These are phyloP conservation scores for Centropyge bicolor DNA, from an alignment of 2,797 vertebrate species.

Conservation along the genomic window DNA sequence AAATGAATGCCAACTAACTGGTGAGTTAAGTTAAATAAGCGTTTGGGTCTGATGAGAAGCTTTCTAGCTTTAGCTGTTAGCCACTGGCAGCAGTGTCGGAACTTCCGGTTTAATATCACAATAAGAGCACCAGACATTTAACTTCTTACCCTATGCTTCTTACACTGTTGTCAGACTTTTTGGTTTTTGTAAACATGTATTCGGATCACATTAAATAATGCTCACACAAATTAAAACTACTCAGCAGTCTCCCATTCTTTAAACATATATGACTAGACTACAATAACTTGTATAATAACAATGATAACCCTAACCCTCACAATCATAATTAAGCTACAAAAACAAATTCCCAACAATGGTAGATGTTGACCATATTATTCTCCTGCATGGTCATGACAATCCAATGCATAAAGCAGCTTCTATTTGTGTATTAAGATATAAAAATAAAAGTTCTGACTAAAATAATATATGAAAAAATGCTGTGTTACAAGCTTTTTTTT, in stretches of 20 bases:
- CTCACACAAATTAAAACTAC: background rate
- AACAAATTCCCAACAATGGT: background rate
- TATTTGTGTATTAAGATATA: background rate
- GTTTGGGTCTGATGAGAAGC: conserved; percentile 52
- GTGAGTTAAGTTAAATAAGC: conserved; percentile 37
- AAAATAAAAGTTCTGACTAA: background rate
- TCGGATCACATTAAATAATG: background rate
- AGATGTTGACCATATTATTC: background rate
- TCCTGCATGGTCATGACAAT: background rate
- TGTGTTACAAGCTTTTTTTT: background rate
- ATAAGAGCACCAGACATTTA: conserved; percentile 55
- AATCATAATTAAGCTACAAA: no score
- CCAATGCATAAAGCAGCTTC: background rate
- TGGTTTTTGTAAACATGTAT: background rate
- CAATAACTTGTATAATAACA: no score
- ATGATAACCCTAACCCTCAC: no score
- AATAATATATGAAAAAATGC: background rate
- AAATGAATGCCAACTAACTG: conserved; percentile 14
- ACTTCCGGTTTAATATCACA: conserved; percentile 71
- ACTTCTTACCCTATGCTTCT: background rate
- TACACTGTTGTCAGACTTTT: background rate
- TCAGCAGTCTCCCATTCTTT: background rate
- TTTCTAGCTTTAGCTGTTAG: conserved; percentile 59
- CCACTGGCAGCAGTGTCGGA: background rate
- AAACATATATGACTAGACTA: no score